phyloP scores from a whole-genome alignment of 2,797 vertebrate species.

The Psittacula echo region DNA sequence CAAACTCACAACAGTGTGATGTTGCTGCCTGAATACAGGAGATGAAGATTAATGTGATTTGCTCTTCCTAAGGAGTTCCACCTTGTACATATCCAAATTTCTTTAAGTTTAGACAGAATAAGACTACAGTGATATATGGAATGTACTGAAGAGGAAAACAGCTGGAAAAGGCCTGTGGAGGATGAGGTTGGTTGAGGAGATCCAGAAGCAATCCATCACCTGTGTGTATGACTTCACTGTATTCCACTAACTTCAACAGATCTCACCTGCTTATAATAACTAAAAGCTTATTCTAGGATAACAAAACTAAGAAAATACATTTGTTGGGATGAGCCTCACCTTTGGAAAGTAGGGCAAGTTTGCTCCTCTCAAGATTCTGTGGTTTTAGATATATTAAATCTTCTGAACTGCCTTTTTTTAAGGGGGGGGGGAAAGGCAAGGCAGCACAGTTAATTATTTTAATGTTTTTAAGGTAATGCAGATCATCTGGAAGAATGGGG shows the following conservation, averaged over 20 bases:
- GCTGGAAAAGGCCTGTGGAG: not conserved
- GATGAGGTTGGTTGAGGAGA: not conserved
- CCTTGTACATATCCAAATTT: not conserved
- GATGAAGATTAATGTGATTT: not conserved
- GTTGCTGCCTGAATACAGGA: not conserved
- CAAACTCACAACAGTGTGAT: not conserved
- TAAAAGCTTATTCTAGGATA: not conserved
- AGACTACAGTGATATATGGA: not conserved
- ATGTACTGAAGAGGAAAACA: not conserved
- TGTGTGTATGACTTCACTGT: not conserved
- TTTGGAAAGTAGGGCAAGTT: not conserved
- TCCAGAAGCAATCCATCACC: not conserved
- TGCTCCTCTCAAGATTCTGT: not conserved
- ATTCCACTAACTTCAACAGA: not conserved
- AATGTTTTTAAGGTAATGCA: constrained; percentile 50
- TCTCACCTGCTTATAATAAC: not conserved
- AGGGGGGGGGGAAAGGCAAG: not conserved
- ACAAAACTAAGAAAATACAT: not conserved
- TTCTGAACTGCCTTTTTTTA: not conserved
- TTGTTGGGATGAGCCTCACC: not conserved
- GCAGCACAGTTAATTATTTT: not conserved
- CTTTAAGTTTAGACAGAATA: not conserved
- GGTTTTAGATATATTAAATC: not conserved
- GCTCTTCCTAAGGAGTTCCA: not conserved
- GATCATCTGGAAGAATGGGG: not conserved